Base-by-base conservation (phyloP, 2,113 vertebrate species). In the Crotalus viridis region DNA sequence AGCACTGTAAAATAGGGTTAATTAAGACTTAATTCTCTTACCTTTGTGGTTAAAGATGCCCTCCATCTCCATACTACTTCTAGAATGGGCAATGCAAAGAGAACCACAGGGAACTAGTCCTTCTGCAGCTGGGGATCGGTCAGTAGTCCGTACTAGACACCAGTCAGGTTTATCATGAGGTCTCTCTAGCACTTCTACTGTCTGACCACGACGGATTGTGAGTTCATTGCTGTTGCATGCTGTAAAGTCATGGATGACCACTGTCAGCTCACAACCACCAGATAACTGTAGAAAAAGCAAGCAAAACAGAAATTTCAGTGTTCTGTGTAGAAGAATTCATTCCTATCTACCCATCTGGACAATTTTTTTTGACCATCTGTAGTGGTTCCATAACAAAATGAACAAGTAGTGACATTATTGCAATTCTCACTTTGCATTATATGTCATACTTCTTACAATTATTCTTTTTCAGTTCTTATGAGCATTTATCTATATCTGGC, bases 11-110 rank as follows among this genome's bases (percentile, higher is more conserved):
- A 33, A 86, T n/a, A 85, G 7, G 48, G 48, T 51, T 51, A 51
- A 51, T 51, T 51, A 92, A 88, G 26, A 74, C 10, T 28, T 88
- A 22, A 9, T 22, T 10, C 0, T 2, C 98, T 96, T 98, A 99
- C 99, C 99, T 99, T 99, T 99, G 97, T 99, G 99, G 97, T 99
- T 99, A 95, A 99, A 99, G 96, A 99, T 99, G 89, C 99, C 99
- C 95, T 99, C 99, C 99, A 99, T 99, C 96, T 99, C 99, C 99
- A 99, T 99, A 93, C 99, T 99, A 10, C 99, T 99, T 90, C 99
- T 98, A 0, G 99, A 99, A 93, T 99, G 99, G 64, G 99, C 99
- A 21, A 99, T 99, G 97, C 99, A 99, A 90, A 99, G 98, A n/a
- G 98, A 98, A 69, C 98, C 97, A 6, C 99, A 99, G 94, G 99